phyloP scores from a whole-genome alignment of 2,888 invertebrate species.

The Heliconius ismenius region DNA sequence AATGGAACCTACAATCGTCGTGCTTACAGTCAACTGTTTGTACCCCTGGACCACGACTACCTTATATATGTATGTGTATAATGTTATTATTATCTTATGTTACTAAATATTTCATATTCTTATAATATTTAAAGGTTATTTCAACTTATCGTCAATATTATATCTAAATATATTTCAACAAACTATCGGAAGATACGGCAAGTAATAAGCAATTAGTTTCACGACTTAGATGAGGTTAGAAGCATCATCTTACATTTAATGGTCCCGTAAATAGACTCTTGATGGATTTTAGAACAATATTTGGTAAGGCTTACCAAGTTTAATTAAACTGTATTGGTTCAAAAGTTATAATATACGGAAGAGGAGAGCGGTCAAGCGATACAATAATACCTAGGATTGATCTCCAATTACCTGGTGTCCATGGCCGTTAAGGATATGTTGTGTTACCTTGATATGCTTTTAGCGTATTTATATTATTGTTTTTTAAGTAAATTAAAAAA shows the following conservation, averaged over 20 bases:
- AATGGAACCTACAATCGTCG: too few species aligned
- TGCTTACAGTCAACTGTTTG: too few species aligned
- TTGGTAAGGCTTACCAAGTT: constrained; percentile 27
- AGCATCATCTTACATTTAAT: constrained; percentile 16
- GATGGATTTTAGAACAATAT: constrained; percentile 19
- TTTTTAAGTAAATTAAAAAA: too few species aligned
- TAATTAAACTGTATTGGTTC: constrained; percentile 19
- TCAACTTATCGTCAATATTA: neutral
- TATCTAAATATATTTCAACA: neutral
- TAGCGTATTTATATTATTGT: neutral
- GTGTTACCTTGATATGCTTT: constrained; percentile 20
- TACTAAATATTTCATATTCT: neutral
- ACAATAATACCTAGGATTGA: constrained; percentile 31
- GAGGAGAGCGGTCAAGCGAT: constrained; percentile 36
- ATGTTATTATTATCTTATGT: too few species aligned
- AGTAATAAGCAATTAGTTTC: constrained; percentile 8
- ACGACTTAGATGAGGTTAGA: constrained; percentile 5
- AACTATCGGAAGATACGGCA: neutral
- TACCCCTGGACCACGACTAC: too few species aligned
- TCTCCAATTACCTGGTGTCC: constrained; percentile 39
- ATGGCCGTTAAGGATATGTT: constrained; percentile 34
- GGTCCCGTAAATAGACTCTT: constrained; percentile 29
- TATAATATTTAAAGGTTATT: neutral
- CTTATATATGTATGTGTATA: too few species aligned
- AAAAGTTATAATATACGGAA: constrained; percentile 20